These are phyloP conservation scores for Lepeophtheirus nordmannii DNA, from an alignment of 2,888 invertebrate genomes.

Conservation along the genomic window DNA sequence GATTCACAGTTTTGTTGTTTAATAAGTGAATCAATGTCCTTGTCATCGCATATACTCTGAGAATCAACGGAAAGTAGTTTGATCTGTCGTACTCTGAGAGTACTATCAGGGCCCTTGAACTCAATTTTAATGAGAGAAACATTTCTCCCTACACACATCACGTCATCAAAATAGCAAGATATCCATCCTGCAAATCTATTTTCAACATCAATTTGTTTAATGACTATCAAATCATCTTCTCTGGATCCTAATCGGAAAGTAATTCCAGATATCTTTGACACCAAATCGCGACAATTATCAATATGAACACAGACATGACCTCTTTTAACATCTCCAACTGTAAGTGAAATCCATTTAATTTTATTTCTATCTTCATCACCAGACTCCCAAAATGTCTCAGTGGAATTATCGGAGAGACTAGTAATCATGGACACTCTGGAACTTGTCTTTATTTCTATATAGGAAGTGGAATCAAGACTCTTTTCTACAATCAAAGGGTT, in stretches of 20 bases:
- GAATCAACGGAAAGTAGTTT: slow-evolving; percentile 39
- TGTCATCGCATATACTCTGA: not conserved
- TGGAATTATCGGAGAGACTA: slow-evolving; percentile 78
- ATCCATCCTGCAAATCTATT: slow-evolving; percentile 75
- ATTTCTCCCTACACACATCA: slow-evolving; percentile 33
- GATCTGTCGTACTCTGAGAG: slow-evolving; percentile 72
- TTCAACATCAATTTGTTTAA: slow-evolving; percentile 71
- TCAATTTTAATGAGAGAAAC: slow-evolving; percentile 46
- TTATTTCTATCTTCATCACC: slow-evolving; percentile 88
- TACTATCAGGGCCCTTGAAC: slow-evolving; percentile 77
- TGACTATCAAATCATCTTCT: slow-evolving; percentile 59
- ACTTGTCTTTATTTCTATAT: slow-evolving; percentile 68
- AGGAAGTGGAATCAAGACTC: slow-evolving; percentile 55
- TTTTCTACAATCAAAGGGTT: slow-evolving; percentile 45
- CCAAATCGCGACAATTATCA: slow-evolving; percentile 82
- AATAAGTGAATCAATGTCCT: slow-evolving; percentile 35
- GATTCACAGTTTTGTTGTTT: slow-evolving; percentile 75
- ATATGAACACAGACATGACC: slow-evolving; percentile 70
- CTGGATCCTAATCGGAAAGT: slow-evolving; percentile 70
- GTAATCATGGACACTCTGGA: slow-evolving; percentile 86
- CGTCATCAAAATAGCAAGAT: slow-evolving; percentile 46
- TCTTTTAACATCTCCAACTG: slow-evolving; percentile 51
- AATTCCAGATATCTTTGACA: slow-evolving; percentile 51
- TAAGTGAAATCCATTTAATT: slow-evolving; percentile 64
- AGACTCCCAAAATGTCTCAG: slow-evolving; percentile 98